These are phyloP conservation scores for Gallinago undulata DNA, from an alignment of 2,113 vertebrate species.

Conservation along the genomic window DNA sequence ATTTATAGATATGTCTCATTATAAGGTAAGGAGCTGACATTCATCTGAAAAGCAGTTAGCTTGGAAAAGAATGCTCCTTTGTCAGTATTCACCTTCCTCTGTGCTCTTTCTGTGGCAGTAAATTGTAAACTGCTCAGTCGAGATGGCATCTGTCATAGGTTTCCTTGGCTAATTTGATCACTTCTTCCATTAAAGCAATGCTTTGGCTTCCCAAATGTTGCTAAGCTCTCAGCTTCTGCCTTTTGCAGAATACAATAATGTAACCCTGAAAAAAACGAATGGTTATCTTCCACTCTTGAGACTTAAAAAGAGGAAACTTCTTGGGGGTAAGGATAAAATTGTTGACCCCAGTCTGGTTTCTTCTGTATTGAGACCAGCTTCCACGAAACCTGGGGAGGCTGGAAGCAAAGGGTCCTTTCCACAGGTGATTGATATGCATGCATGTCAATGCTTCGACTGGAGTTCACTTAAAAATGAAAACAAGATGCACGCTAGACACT, in stretches of 20 bases:
- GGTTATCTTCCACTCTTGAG: neutral
- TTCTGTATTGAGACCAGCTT: neutral
- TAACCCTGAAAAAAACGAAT: neutral
- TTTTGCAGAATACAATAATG: neutral
- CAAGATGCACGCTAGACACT: neutral
- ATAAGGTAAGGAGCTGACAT: conserved; percentile 63
- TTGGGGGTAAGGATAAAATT: neutral
- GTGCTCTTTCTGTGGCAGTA: conserved; percentile 8
- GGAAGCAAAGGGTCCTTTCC: neutral
- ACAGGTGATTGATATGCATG: neutral
- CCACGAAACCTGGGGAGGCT: neutral
- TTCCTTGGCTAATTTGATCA: conserved; percentile 58
- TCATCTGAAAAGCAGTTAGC: conserved; percentile 59
- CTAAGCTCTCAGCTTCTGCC: neutral
- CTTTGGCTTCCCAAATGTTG: conserved; percentile 13
- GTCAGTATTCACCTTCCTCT: conserved; percentile 47
- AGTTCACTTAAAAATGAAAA: conserved; percentile 28
- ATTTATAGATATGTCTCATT: conserved; percentile 66
- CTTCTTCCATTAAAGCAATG: conserved; percentile 49
- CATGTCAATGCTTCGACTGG: neutral
- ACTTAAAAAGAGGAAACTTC: neutral
- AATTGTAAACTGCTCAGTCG: conserved; percentile 48
- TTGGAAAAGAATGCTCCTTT: conserved; percentile 54
- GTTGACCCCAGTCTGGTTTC: neutral
- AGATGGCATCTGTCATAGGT: conserved; percentile 45